phyloP scores from a whole-genome alignment of 1,140 invertebrate genomes.

The Ceratina calcarata region DNA sequence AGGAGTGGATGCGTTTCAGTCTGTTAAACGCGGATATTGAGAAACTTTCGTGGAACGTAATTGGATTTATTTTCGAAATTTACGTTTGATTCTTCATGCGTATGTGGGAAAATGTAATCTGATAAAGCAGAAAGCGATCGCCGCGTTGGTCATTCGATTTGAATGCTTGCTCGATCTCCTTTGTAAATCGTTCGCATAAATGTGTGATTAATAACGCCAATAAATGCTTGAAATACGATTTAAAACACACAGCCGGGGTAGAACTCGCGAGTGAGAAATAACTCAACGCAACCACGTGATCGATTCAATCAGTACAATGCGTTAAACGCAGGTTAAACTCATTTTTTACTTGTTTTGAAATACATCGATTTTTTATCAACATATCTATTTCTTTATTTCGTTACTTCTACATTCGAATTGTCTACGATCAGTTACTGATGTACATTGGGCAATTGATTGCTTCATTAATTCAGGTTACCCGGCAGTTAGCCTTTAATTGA shows the following conservation, averaged over 20 bases:
- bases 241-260: not conserved
- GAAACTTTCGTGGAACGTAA: not conserved
- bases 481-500: not conserved
- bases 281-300: not conserved
- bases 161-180: not conserved
- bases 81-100: not conserved
- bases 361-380: no score
- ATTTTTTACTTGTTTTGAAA: no score
- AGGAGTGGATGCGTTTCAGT: not conserved
- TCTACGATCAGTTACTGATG: no score
- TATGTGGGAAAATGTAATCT: not conserved
- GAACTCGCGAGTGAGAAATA: not conserved
- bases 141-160: not conserved
- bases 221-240: not conserved
- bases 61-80: not conserved
- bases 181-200: not conserved
- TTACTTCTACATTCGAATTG: no score
- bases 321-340: not conserved
- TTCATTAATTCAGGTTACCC: no score
- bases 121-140: not conserved
- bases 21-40: not conserved
- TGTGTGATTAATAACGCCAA: not conserved
- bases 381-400: no score
- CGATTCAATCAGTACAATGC: not conserved
- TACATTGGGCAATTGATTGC: no score